These are phyloP conservation scores for Poecilus cupreus DNA, from an alignment of 2,888 invertebrate species.

Conservation along the genomic window DNA sequence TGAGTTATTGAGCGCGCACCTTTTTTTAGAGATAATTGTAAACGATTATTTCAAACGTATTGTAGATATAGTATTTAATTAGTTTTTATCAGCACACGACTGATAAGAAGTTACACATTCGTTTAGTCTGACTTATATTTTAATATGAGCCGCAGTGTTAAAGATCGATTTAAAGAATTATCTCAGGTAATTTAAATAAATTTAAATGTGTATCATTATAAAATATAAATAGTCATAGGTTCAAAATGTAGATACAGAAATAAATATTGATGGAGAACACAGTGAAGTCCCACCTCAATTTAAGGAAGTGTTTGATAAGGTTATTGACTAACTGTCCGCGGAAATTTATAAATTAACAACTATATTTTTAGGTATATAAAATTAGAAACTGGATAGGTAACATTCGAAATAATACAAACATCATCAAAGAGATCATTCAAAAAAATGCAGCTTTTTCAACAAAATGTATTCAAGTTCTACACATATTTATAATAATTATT, in stretches of 20 bases:
- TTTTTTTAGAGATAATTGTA: too few species aligned
- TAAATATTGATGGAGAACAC: slow-evolving; percentile 22
- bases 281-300: slow-evolving; percentile 39
- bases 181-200: slow-evolving; percentile 54
- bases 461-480: slow-evolving; percentile 23
- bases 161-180: slow-evolving; percentile 59
- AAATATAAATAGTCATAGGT: slow-evolving; percentile 28
- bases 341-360: neutral
- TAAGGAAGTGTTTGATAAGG: slow-evolving; percentile 50
- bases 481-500: slow-evolving; percentile 58
- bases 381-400: slow-evolving; percentile 74
- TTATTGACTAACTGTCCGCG: neutral
- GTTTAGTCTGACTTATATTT: neutral
- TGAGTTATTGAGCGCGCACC: neutral
- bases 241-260: neutral
- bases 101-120: slow-evolving; percentile 9
- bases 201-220: neutral
- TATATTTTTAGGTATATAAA: slow-evolving; percentile 72
- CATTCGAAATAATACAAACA: slow-evolving; percentile 74
- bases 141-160: slow-evolving; percentile 50
- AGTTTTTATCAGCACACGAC: slow-evolving; percentile 16
- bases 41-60: neutral
- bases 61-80: slow-evolving; percentile 1
- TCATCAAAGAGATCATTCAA: slow-evolving; percentile 62
- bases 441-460: slow-evolving; percentile 25